Evolutionary conservation across 2,113 vertebrate species (phyloP).

Genomic region (Hippopotamus amphibius): DNA sequence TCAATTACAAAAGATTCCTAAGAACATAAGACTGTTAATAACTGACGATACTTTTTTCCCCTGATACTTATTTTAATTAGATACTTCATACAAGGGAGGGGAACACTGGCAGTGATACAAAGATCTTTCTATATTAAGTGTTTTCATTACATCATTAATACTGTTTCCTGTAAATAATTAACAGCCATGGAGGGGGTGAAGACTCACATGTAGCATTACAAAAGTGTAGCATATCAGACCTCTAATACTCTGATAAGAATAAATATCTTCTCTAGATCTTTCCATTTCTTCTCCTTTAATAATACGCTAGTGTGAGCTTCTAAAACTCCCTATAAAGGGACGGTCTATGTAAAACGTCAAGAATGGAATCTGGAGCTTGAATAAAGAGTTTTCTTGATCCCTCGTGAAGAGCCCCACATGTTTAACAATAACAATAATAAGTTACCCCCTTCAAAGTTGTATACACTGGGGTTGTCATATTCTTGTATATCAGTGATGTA

Average conservation of each 20-base stretch:
- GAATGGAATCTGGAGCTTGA: conserved; percentile 64
- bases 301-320: conserved; percentile 45
- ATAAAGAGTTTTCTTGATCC: conserved; percentile 7
- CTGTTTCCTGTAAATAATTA: conserved; percentile 78
- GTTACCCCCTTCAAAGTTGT: conserved; percentile 97
- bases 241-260: conserved; percentile 51
- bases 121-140: conserved; percentile 67
- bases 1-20: conserved; percentile 47
- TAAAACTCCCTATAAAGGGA: conserved; percentile 52
- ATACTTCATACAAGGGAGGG: conserved; percentile 55
- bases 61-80: conserved; percentile 62
- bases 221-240: conserved; percentile 32
- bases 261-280: conserved; percentile 68
- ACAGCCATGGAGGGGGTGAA: background rate
- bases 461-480: conserved; percentile 95
- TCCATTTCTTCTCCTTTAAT: conserved; percentile 71
- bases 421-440: conserved; percentile 61
- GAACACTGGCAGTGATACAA: conserved; percentile 69
- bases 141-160: conserved; percentile 68
- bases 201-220: conserved; percentile 62
- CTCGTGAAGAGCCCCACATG: conserved; percentile 7
- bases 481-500: conserved; percentile 96
- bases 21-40: conserved; percentile 12
- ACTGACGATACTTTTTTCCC: background rate
- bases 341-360: conserved; percentile 61